Conservation (phyloP, 2,888 invertebrate species). For the Lacanobia oleracea region DNA sequence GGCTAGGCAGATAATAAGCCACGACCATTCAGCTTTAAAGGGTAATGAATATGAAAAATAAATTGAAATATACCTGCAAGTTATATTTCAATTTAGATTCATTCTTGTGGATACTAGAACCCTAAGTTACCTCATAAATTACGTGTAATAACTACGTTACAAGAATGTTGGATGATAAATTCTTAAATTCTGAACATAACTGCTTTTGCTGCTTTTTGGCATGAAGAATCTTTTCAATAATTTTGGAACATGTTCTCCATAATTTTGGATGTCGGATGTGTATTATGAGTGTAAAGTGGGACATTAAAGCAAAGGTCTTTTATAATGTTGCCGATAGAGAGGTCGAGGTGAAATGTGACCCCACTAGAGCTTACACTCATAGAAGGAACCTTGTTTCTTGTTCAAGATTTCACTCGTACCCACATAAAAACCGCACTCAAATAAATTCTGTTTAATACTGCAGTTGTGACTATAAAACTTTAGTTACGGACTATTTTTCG, state of each 20-base stretch:
- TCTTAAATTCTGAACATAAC: constrained; percentile 37
- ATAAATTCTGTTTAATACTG: background rate
- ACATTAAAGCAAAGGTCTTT: constrained; percentile 48
- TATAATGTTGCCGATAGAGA: constrained; percentile 36
- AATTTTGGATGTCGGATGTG: constrained; percentile 46
- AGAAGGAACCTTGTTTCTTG: background rate
- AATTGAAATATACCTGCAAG: constrained; percentile 34
- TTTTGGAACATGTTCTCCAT: constrained; percentile 41
- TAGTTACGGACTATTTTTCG: constrained; percentile 2
- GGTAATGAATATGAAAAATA: constrained; percentile 29
- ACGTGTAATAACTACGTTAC: constrained; percentile 42
- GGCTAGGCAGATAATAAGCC: background rate
- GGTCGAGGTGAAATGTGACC: constrained; percentile 38
- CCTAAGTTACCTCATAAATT: constrained; percentile 45
- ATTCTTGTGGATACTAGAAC: constrained; percentile 19
- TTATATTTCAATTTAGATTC: constrained; percentile 49
- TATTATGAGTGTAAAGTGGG: constrained; percentile 31
- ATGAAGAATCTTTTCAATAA: constrained; percentile 49
- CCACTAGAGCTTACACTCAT: constrained; percentile 32
- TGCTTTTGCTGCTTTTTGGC: constrained; percentile 1
- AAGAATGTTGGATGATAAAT: constrained; percentile 49
- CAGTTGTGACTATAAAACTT: constrained; percentile 2
- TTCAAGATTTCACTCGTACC: background rate
- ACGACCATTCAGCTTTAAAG: constrained; percentile 25
- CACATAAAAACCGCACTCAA: background rate